Evolutionary conservation across 2,113 vertebrate species (phyloP).

Genomic region (Lasiurus cinereus): DNA sequence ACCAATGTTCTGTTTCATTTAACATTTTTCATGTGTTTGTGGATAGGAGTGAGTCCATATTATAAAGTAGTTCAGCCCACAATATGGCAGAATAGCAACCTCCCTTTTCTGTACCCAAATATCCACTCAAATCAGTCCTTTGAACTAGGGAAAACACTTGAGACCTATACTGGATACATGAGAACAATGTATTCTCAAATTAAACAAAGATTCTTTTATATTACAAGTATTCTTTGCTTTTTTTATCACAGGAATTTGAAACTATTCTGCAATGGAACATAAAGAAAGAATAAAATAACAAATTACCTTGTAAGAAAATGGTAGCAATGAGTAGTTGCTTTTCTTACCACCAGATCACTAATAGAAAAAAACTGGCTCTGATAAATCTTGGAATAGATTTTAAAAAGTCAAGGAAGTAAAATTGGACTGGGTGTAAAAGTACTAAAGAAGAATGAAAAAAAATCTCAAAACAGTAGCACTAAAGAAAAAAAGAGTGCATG

Average conservation of each 20-base stretch:
- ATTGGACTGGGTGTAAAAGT: not conserved
- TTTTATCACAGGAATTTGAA: conserved; percentile 19
- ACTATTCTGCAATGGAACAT: not conserved
- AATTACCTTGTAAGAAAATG: conserved; percentile 30
- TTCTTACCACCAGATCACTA: not conserved
- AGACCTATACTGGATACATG: not conserved
- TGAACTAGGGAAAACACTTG: conserved; percentile 24
- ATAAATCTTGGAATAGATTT: not conserved
- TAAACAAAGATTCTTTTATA: conserved; percentile 8
- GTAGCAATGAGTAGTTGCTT: not conserved
- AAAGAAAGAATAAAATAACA: conserved; percentile 18
- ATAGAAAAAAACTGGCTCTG: not conserved
- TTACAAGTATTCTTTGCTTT: not conserved
- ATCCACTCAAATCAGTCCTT: not conserved
- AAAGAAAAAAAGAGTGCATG: not conserved
- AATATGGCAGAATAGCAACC: not conserved
- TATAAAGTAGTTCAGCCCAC: not conserved
- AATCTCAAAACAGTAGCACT: not conserved
- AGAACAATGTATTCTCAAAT: conserved; percentile 20
- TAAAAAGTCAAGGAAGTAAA: not conserved
- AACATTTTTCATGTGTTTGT: conserved; percentile 35
- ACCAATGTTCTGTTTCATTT: not conserved
- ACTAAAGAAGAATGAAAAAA: not conserved
- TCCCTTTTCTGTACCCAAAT: not conserved
- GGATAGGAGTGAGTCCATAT: not conserved